Base-by-base conservation (phyloP, 2,113 vertebrate genomes). In the Todiramphus chloris region DNA sequence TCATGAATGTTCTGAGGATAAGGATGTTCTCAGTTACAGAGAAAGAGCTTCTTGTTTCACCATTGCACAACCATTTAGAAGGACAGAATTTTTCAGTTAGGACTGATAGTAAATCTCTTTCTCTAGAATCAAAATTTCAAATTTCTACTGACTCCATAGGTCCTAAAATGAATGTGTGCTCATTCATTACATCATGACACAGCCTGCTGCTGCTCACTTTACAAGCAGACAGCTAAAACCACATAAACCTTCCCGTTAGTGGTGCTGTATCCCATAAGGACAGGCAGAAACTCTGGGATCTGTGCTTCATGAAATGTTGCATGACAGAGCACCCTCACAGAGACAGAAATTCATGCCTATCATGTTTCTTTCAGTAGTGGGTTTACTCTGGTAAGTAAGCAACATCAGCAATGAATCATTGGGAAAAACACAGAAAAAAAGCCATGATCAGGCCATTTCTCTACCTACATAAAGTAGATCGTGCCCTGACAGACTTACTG, bases 201-300 rank as follows among this genome's bases (percentile, higher is more conserved):
- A 41, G 25, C 11, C 51, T 81, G 24, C 28, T 62, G 39, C 31
- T 44, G 8, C 11, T 77, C 9, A 17, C 21, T 41, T 16, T 44
- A 16, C 2, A 10, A 69, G 0, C 0, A 1, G 10, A 59, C 21
- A 46, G 30, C 27, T 55, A 39, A 60, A 44, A 72, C 15, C 19
- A 16, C 1, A 5, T 6, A 44, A 55, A 62, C 12, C 4, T 64
- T 44, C 10, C 35, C 2, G 0, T 35, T 25, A 75, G 25, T 16
- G 5, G 13, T 56, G 18, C 13, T 30, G 31, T 30, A 39, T 27
- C 50, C 59, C 58, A 11, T 20, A 12, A 60, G 56, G 25, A 43
- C 24, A 72, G 17, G 3, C 39, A 80, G 72, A 76, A 90, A 14
- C 6, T 72, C 31, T 35, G 43, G 5, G 18, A 75, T 53, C 80